These are phyloP conservation scores for Python bivittatus DNA, from an alignment of 2,113 vertebrate genomes.

Conservation along the genomic window DNA sequence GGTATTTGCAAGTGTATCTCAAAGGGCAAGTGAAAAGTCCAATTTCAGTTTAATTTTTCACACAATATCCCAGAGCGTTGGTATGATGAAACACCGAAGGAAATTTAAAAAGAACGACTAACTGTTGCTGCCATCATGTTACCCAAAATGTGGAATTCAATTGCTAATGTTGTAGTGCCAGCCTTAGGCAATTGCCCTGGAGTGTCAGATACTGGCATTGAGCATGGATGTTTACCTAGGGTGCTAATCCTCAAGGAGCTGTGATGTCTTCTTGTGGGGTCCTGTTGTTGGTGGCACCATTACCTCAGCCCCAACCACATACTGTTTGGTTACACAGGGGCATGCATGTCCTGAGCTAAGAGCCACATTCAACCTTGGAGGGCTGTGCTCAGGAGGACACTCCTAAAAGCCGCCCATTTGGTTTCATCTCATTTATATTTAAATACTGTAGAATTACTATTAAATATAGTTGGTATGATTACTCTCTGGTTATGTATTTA, in stretches of 20 bases:
- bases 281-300: background rate
- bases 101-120: background rate
- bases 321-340: background rate
- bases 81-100: background rate
- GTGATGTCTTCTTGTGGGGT: background rate
- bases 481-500: background rate
- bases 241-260: background rate
- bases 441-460: background rate
- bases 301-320: background rate
- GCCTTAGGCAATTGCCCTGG: background rate
- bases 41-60: background rate
- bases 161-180: too few species aligned
- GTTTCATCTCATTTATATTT: background rate
- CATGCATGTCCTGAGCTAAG: background rate
- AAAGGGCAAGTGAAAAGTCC: background rate
- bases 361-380: background rate
- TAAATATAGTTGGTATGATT: background rate
- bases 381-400: background rate
- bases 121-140: background rate
- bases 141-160: background rate
- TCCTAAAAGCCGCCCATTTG: background rate
- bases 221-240: background rate
- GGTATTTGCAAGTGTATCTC: background rate
- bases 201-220: background rate
- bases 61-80: background rate